phyloP scores from a whole-genome alignment of 2,113 vertebrate species.

The Lucifuga dentata region DNA sequence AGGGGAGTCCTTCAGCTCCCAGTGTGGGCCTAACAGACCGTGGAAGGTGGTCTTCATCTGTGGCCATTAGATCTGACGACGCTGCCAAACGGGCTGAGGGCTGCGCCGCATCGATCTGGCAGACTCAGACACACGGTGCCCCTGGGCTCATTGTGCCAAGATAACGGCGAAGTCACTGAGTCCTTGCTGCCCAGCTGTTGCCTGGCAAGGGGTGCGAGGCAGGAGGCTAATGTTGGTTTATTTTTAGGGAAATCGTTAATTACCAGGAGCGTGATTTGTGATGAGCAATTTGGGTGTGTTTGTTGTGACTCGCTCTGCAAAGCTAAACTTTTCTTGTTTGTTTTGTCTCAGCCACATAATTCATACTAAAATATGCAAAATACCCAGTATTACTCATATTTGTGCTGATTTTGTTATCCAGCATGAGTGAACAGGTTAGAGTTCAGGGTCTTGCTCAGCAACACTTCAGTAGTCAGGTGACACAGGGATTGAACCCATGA shows the following conservation, averaged over 20 bases:
- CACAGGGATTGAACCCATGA: background rate
- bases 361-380: background rate
- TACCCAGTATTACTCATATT: background rate
- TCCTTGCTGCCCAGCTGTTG: constrained; percentile 83
- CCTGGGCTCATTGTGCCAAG: constrained; percentile 62
- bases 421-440: background rate
- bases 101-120: constrained; percentile 62
- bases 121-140: constrained; percentile 23
- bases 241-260: constrained; percentile 82
- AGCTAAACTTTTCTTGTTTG: constrained; percentile 16
- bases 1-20: constrained; percentile 56
- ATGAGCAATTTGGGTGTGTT: constrained; percentile 31
- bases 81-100: constrained; percentile 60
- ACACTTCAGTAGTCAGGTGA: background rate
- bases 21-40: constrained; percentile 39
- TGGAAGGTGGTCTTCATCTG: constrained; percentile 49
- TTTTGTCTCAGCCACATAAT: background rate
- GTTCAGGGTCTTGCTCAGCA: background rate
- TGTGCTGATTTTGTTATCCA: background rate
- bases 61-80: constrained; percentile 54
- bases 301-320: constrained; percentile 26
- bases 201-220: constrained; percentile 69
- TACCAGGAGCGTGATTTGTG: constrained; percentile 57
- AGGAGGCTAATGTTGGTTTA: constrained; percentile 83
- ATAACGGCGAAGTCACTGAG: constrained; percentile 73